Conservation (phyloP, 1,140 invertebrate species). For the Bemisia tabaci region DNA sequence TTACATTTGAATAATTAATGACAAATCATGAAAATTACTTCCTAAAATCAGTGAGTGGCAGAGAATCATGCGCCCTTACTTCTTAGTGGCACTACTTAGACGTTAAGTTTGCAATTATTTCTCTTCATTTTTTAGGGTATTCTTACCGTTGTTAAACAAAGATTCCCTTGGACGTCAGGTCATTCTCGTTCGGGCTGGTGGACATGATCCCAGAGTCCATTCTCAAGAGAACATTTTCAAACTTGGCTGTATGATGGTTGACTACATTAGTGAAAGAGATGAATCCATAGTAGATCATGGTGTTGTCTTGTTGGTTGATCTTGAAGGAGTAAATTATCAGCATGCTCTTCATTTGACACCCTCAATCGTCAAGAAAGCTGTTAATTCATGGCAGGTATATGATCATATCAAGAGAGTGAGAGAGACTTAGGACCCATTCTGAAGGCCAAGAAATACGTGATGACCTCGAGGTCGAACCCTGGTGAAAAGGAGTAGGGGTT, state of each 20-base stretch:
- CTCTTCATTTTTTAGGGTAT: neutral
- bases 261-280: conserved; percentile 5
- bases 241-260: conserved; percentile 6
- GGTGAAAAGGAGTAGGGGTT: too few species aligned
- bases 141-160: conserved; percentile 2
- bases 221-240: conserved; percentile 7
- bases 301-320: conserved; percentile 1
- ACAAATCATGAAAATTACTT: too few species aligned
- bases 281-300: neutral
- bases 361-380: neutral
- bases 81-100: too few species aligned
- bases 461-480: too few species aligned
- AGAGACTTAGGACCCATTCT: too few species aligned
- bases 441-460: too few species aligned
- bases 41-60: too few species aligned
- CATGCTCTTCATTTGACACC: neutral
- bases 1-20: too few species aligned
- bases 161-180: conserved; percentile 1
- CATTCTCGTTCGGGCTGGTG: neutral
- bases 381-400: neutral
- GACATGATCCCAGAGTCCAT: neutral
- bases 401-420: too few species aligned
- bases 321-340: neutral
- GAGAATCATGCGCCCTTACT: too few species aligned
- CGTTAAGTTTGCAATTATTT: too few species aligned